Base-by-base conservation (phyloP, 2,797 vertebrate species). In the Hippocampus kuda region DNA sequence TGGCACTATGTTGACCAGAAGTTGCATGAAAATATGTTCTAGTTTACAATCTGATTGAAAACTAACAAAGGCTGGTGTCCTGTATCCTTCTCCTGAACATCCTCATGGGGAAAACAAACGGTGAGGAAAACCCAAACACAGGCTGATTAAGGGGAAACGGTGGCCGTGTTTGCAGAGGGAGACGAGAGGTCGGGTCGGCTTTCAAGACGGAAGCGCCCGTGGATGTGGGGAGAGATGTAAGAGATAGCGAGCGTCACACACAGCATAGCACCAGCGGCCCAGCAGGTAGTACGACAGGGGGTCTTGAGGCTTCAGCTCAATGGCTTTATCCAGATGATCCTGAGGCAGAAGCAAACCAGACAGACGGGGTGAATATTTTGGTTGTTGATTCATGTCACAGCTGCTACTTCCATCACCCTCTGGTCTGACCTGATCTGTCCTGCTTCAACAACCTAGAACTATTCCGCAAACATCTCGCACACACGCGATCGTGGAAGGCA, bases 281-380 rank as follows among this genome's bases (percentile, higher is more conserved):
- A 93, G 89, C 69, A 99, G 91, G 85, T 98, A 97, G 88, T 98
- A 97, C 54, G 94, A 91, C 80, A 93, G 74, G 2, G 97, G 95
- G 85, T 99, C 95, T 70, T 94, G 89, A 8, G 97, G 97, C 68
- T 95, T 93, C 86, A 98, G 90, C 80, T 94, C 87, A 62, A 97
- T 95, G 82, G 97, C 96, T 91, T 92, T 95, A 86, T 98, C 94
- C 86, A 99, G 87, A 85, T 99, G 97, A 74, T 98, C 92, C 97
- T 99, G 79, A 54, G 46, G 76, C 67, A 66, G 84, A 64, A 85
- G 63, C 65, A 42, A 81, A 65, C 73, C 34, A 79, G 34, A 75
- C 30, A 81, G 67, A 79, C 54, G 69, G 68, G 9, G 57, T 72
- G 86, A 80, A 66, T 27, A 69, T 79, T 72, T 78, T 77, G 71